Percentiles rank a stretch among this genome's conserved stretches.
Evolutionary conservation across 2,113 vertebrate genomes (phyloP).

Genomic region (Trogon surrucura): DNA sequence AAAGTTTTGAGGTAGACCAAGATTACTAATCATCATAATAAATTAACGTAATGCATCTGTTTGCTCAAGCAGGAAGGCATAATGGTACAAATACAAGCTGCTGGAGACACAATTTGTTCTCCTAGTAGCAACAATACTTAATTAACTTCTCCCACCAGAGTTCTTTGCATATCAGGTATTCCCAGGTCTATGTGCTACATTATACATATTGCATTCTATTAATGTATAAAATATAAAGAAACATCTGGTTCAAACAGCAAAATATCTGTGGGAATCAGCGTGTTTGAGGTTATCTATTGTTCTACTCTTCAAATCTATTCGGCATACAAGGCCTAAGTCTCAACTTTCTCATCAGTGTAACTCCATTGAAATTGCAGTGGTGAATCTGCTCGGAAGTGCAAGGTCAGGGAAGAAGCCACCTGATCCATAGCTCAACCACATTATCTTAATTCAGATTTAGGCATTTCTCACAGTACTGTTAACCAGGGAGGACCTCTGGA

Average conservation of each 20-base stretch:
- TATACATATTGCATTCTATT: neutral
- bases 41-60: neutral
- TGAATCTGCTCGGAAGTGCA: neutral
- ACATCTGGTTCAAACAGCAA: neutral
- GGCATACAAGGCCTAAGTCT: neutral
- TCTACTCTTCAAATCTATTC: neutral
- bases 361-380: neutral
- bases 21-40: neutral
- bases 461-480: neutral
- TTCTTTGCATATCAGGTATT: neutral
- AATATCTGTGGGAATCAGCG: neutral
- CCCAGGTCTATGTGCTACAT: neutral
- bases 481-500: neutral
- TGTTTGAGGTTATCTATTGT: neutral
- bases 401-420: neutral
- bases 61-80: neutral
- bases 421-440: neutral
- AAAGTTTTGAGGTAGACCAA: neutral
- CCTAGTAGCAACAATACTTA: neutral
- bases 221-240: constrained; percentile 1
- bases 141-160: neutral
- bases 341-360: fast-evolving
- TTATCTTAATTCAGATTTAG: neutral
- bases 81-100: neutral
- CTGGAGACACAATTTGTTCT: neutral